These are phyloP conservation scores for Todiramphus chloris DNA, from an alignment of 2,113 vertebrate species.

Conservation along the genomic window DNA sequence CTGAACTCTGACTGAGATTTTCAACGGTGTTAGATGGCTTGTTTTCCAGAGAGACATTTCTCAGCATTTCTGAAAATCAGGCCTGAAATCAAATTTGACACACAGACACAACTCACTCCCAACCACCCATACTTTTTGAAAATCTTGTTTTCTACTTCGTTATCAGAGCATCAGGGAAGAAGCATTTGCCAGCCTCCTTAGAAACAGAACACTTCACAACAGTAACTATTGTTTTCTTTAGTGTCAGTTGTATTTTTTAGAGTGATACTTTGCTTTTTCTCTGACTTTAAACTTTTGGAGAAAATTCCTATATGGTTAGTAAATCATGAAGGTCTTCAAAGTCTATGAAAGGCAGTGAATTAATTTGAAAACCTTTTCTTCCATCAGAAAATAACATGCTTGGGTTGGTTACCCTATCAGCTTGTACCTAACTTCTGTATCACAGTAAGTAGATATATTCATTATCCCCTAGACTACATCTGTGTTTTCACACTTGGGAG, in stretches of 20 bases:
- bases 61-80: slow-evolving; percentile 14
- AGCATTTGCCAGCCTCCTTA: not conserved
- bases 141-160: not conserved
- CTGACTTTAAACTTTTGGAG: not conserved
- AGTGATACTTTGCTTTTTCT: not conserved
- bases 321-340: not conserved
- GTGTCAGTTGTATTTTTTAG: not conserved
- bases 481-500: not conserved
- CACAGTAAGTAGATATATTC: not conserved
- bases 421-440: not conserved
- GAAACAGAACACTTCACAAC: not conserved
- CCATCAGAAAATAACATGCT: not conserved
- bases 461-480: not conserved
- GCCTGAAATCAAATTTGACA: slow-evolving; percentile 3
- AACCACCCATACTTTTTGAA: not conserved
- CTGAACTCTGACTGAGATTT: slow-evolving; percentile 14
- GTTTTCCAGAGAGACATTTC: not conserved
- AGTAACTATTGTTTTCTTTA: not conserved
- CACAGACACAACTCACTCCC: not conserved
- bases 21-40: not conserved
- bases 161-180: not conserved
- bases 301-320: not conserved
- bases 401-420: not conserved
- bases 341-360: not conserved
- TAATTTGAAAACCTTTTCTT: not conserved